Evolutionary conservation across 2,888 invertebrate genomes (phyloP).

Genomic region (Drosophila mulleri): DNA sequence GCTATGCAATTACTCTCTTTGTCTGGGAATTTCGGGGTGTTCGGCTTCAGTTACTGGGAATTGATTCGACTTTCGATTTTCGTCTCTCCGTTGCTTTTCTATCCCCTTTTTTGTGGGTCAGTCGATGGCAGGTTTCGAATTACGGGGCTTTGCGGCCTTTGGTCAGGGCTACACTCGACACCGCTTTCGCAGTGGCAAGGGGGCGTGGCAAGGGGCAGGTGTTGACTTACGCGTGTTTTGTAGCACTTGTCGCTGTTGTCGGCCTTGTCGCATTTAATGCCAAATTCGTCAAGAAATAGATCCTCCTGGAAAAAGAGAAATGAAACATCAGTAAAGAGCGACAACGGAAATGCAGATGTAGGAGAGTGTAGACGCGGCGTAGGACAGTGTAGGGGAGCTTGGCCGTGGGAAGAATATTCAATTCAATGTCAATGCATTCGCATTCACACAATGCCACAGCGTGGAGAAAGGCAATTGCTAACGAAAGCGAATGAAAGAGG

Average conservation of each 20-base stretch:
- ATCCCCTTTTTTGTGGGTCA: constrained; percentile 22
- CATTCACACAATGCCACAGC: not conserved
- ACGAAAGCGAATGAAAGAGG: not conserved
- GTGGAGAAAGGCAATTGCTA: not conserved
- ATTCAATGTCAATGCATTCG: constrained; percentile 30
- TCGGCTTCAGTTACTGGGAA: constrained; percentile 19
- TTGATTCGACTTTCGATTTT: not conserved
- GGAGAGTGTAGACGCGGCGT: not conserved
- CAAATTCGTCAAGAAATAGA: constrained; percentile 79
- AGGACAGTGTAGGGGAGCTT: not conserved
- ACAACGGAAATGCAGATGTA: constrained; percentile 49
- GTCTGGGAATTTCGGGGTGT: constrained; percentile 1
- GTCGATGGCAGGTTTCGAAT: constrained; percentile 45
- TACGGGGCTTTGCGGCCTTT: constrained; percentile 31
- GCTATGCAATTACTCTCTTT: not conserved
- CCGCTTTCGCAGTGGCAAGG: not conserved
- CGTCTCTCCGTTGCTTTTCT: not conserved
- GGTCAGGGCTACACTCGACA: constrained; percentile 39
- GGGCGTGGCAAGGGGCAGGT: not conserved
- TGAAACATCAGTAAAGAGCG: constrained; percentile 34
- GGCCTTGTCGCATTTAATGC: constrained; percentile 72
- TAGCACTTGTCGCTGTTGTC: constrained; percentile 78
- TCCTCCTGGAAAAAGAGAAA: constrained; percentile 71
- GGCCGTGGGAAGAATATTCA: constrained; percentile 7
- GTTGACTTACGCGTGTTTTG: constrained; percentile 74